Evolutionary conservation across 2,797 vertebrate genomes (phyloP), one percentile per base, ranked within the genome.

Genomic region (Hybognathus amarus): DNA sequence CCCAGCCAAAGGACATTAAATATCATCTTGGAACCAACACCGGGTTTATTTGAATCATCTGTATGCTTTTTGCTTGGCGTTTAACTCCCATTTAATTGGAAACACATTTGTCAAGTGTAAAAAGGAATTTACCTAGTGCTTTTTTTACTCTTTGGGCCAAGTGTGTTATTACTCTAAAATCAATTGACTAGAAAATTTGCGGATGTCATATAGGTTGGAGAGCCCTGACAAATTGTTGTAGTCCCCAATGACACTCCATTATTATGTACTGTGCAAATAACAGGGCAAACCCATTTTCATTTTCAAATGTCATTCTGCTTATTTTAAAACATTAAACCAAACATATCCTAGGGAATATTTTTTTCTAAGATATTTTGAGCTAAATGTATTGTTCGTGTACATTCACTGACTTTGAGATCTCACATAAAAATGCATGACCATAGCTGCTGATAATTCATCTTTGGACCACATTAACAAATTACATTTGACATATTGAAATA

Each of bases 21-120:
- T 85, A 88, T 89, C 63, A 83, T 85, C 63, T 89, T 86, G 85
- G 85, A 91, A 87, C 85, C 56, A 61, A 33, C 83, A 87, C 71
- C 18, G 54, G 83, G 33, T 87, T 83, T 86, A 90, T 89, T 83
- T 86, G 88, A 91, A 89, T 84, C 70, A 84, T 85, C 61, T 87
- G 82, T 74, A 80, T 79, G 77, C 76, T 82, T 85, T 86, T 85
- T 50, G 24, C 61, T 85, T 90, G 86, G 79, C 81, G 79, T 78
- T 85, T 67, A 61, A 84, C 86, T 86, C 81, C 64, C 67, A 12
- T 89, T 86, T 87, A 84, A 88, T 88, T 87, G 78, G 81, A 90
- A 89, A 87, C 86, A 87, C 69, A 88, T 90, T 88, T 27, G 79
- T 86, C 63, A 80, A 56, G 38, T 87, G 68, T 77, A 42, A 71